Evolutionary conservation across 1,140 invertebrate species (phyloP), one percentile per base, ranked within the genome.

Genomic region (Belonocnema kinseyi): DNA sequence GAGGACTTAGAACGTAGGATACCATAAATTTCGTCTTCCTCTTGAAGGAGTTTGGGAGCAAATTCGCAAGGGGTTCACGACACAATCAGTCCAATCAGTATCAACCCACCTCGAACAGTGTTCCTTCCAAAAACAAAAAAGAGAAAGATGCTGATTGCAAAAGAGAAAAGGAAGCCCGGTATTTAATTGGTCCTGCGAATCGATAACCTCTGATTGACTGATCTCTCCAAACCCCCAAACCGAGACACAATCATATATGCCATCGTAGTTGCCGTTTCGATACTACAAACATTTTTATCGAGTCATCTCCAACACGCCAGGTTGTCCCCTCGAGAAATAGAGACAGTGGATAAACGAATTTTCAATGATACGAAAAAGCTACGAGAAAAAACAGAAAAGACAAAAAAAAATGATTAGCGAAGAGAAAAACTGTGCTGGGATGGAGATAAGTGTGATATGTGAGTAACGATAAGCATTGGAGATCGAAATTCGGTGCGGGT

Each of bases 1-100:
- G 90, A 92, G 75, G 89, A 92, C 76, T 80, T 92, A 74, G 90
- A 92, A 80, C 89, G 90, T 83, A 90, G 90, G 89, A 90, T 91
- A 89, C 73, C 80, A 50, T 86, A 86, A 77, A 77, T 75, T 61
- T 66, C 54, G 53, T 70, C 74, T 46, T 79, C 12, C 50, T 21
- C 33, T 76, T 13, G 33, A 7, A 52, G 52, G 21, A 70, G 54
- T 54, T 40, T 58, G 33, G 54, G 40, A 77, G 74, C 21, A 56
- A 58, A 77, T 73, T 26, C 19, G 26, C 54, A 56, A 71, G 17
- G 73, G 46, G 13, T 13, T 78, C 4, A 72, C 40, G 10, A 46
- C 6, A 46, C 40, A 46, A 10, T 46, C 40, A 46, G 50, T 33
- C 51, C 26, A 74, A 53, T 74, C 52, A 40, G 10, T 56, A 52